Percentiles rank a stretch among this genome's conserved stretches.
Evolutionary conservation across 1,140 invertebrate genomes (phyloP).

Genomic region (Atopsyche davidsoni): DNA sequence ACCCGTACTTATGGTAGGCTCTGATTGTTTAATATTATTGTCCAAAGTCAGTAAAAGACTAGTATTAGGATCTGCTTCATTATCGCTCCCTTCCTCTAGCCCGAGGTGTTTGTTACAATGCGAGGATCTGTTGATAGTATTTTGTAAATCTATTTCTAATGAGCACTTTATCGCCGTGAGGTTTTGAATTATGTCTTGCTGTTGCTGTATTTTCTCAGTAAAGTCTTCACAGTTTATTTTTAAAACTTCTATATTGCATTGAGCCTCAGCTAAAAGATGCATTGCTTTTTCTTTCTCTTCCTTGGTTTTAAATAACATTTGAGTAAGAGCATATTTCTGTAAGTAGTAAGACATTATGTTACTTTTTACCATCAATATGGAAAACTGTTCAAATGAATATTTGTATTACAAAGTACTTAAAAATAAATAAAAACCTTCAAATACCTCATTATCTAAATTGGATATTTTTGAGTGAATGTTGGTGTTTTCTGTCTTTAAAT

Average conservation of each 20-base stretch:
- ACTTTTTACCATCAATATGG: no score
- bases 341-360: background rate
- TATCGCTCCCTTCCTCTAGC: conserved; percentile 2
- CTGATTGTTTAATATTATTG: no score
- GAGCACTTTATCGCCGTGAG: conserved; percentile 7
- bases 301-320: conserved; percentile 7
- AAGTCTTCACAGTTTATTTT: conserved; percentile 8
- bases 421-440: background rate
- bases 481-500: conserved; percentile 12
- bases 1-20: no score
- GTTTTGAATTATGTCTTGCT: conserved; percentile 11
- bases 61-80: background rate
- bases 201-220: conserved; percentile 11
- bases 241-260: conserved; percentile 1
- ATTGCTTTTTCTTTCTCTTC: conserved; percentile 10
- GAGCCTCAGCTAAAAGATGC: background rate
- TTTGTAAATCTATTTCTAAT: conserved; percentile 11
- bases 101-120: background rate
- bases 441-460: conserved; percentile 17
- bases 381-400: no score
- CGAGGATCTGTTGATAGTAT: conserved; percentile 7
- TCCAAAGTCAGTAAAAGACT: no score
- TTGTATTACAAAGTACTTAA: no score
- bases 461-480: background rate
- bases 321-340: conserved; percentile 12